A percentile compares a stretch with the other conserved stretches of the same genome.
Evolutionary conservation across 2,113 vertebrate genomes (phyloP).

Genomic region (Callipepla californica): DNA sequence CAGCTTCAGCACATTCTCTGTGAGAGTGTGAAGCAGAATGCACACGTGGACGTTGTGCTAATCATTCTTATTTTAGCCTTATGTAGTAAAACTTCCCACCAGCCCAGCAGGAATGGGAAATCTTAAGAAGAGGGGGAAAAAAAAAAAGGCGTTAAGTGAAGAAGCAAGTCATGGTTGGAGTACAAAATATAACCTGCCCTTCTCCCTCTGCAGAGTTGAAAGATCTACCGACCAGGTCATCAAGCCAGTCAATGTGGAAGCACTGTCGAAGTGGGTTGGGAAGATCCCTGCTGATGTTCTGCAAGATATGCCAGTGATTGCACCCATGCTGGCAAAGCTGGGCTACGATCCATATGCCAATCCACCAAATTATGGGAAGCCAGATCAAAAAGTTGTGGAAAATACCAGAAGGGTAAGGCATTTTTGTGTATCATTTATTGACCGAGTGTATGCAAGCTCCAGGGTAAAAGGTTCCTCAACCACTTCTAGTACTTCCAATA

Average conservation of each 20-base stretch:
- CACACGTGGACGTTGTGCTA: neutral
- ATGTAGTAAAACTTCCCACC: neutral
- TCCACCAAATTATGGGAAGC: conserved; percentile 93
- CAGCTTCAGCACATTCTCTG: neutral
- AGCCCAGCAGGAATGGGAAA: neutral
- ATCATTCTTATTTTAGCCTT: neutral
- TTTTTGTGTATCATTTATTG: neutral
- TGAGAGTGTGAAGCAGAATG: neutral
- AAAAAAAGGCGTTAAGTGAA: neutral
- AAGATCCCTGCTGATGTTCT: conserved; percentile 94
- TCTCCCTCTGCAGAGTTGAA: conserved; percentile 85
- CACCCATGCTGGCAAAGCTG: conserved; percentile 94
- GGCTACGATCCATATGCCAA: conserved; percentile 96
- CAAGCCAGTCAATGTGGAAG: conserved; percentile 95
- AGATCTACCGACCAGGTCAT: conserved; percentile 97
- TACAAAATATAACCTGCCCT: neutral
- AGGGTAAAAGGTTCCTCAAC: neutral
- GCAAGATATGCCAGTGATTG: conserved; percentile 92
- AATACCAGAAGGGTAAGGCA: conserved; percentile 94
- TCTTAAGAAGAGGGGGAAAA: neutral
- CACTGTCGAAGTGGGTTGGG: conserved; percentile 97
- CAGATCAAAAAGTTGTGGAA: conserved; percentile 93
- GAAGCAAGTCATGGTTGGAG: neutral
- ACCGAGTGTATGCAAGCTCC: neutral
- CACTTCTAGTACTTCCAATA: neutral